Percentiles rank a stretch among this genome's conserved stretches.
These are phyloP conservation scores for Tyrophagus putrescentiae DNA, from an alignment of 1,140 invertebrate species.

Conservation along the genomic window DNA sequence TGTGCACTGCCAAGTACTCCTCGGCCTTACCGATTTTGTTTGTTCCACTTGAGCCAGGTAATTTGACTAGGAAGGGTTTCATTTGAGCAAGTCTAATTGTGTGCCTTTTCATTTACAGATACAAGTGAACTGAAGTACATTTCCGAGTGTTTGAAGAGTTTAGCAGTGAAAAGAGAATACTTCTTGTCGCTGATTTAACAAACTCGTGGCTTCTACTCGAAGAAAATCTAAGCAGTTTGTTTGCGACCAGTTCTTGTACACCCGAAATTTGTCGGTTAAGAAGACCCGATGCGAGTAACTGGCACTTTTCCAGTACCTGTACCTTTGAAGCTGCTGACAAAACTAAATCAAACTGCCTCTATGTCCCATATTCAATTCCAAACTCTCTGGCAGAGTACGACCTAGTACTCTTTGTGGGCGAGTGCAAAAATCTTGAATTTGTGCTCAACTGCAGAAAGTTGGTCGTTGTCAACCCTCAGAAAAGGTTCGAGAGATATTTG, in stretches of 20 bases:
- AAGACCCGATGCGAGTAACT: background rate
- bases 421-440: constrained; percentile 10
- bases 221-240: background rate
- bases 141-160: background rate
- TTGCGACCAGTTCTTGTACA: background rate
- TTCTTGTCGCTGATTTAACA: constrained; percentile 6
- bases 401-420: constrained; percentile 3
- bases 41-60: background rate
- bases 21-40: constrained; percentile 11
- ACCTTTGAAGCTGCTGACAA: background rate
- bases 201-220: background rate
- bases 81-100: background rate
- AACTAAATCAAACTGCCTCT: background rate
- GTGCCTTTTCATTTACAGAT: background rate
- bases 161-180: background rate
- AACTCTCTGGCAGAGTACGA: constrained; percentile 13
- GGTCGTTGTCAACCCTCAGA: constrained; percentile 2
- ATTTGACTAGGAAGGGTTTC: background rate
- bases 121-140: constrained; percentile 4
- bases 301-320: background rate
- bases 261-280: background rate
- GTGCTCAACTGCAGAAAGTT: constrained; percentile 17
- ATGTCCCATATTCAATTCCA: background rate
- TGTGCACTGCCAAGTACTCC: constrained; percentile 3
- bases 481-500: background rate